Conservation (phyloP, 2,888 invertebrate species). For the Caenorhabditis drosophilae region DNA sequence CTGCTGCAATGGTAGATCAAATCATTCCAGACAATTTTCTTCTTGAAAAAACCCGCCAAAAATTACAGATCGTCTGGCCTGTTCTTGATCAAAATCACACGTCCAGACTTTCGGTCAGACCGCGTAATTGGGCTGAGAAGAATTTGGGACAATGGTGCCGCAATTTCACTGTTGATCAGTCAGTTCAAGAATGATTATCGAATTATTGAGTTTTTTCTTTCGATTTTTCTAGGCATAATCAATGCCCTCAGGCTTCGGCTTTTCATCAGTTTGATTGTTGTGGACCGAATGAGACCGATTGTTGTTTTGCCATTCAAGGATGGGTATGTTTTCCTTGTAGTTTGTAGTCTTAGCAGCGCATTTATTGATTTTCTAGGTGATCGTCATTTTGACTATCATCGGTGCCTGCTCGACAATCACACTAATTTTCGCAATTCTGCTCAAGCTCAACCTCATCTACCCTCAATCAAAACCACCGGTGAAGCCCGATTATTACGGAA, state of each 20-base stretch:
- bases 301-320: conserved; percentile 65
- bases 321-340: conserved; percentile 44
- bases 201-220: not conserved
- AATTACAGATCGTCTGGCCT: conserved; percentile 45
- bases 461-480: conserved; percentile 6
- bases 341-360: not conserved
- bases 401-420: conserved; percentile 32
- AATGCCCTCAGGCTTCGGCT: conserved; percentile 63
- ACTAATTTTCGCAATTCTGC: conserved; percentile 33
- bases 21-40: no score
- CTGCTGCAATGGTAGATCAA: no score
- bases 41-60: no score
- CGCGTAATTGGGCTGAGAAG: conserved; percentile 60
- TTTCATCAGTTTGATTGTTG: conserved; percentile 66
- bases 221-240: conserved; percentile 56
- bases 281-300: conserved; percentile 58
- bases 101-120: conserved; percentile 27
- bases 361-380: conserved; percentile 41
- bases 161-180: conserved; percentile 60
- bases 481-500: conserved; percentile 17
- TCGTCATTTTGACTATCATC: conserved; percentile 38
- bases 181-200: conserved; percentile 6
- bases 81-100: conserved; percentile 25
- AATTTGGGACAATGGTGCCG: conserved; percentile 67
- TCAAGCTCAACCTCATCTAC: conserved; percentile 43